Base-by-base conservation (phyloP, 2,797 vertebrate genomes). In the Gila robusta region DNA sequence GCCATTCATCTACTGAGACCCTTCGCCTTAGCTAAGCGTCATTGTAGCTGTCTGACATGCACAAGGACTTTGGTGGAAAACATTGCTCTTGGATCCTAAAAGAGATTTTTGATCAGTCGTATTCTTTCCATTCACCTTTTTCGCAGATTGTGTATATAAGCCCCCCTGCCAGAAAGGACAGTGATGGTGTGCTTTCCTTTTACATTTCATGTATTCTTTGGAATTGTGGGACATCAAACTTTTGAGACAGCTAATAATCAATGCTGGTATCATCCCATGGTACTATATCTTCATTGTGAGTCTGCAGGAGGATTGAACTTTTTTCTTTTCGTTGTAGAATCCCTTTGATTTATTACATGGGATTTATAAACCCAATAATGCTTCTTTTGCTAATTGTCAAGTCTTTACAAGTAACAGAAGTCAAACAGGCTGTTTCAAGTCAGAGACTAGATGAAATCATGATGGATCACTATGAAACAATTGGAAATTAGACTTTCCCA, bases 1-100 rank as follows among this genome's bases (percentile, higher is more conserved):
- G 93, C 94, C 94, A 93, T 88, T 90, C 71, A 86, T 69, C 74
- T 59, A 41, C 28, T 39, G 32, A 82, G 76, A 83, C 74, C 77
- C 32, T 70, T 32, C n/a, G 23, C 23, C 64, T 59, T 78, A 69
- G 67, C 32, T 39, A 32, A 35, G 41, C 17, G 8, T 82, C 41
- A 79, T 41, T 74, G 35, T 76, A 69, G 74, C 74, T 73, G 6
- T 62, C 66, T 59, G 83, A 77, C 83, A 85, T 67, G 76, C 37
- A 44, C 32, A 26, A 85, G 49, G 76, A 86, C 87, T 79, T 41
- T 32, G 39, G 37, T 85, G 79, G 52, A 85, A 76, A 66, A 73
- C 71, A 67, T 73, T 80, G 77, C 56, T 54, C 21, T 71, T 54
- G 64, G 54, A 47, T 82, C 71, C 41, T 5, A 35, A 35, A 62